Evolutionary conservation across 1,140 invertebrate genomes (phyloP), one percentile per base, ranked within the genome.

Genomic region (Zaprionus nigranus): DNA sequence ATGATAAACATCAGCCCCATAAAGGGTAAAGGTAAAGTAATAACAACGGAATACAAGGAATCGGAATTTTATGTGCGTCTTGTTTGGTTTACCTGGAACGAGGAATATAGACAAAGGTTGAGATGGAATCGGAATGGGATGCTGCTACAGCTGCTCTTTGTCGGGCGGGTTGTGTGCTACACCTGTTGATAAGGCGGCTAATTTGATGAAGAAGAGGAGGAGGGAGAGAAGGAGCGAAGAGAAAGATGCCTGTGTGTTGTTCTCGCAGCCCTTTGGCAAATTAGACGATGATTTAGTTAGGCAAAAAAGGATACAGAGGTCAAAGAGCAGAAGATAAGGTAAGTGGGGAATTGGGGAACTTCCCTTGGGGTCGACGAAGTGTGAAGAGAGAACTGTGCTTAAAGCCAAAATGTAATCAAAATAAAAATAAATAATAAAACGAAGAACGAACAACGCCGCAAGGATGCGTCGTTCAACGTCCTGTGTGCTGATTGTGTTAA

Each of bases 361-460:
- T 61, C 13, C 38, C 60, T 73, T 59, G 51, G 51, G 62, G 57
- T 58, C 76, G 67, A 84, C 80, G 81, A 83, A 83, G 81, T 84
- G 81, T 84, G 81, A 83, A 83, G n/a, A 46, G 60, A 64, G 56
- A 81, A 73, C 60, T 80, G 71, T 69, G 77, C 81, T 64, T 15
- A 17, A 56, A 71, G 81, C 61, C 73, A 46, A 69, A 83, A 84
- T 70, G 81, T 85, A 84, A 84, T 84, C 82, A 84, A 81, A 85
- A 85, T 81, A 77, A 85, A 84, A 81, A 69, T 85, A 85, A 84
- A 84, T 85, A 84, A 84, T 85, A 84, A 84, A 77, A 85, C 49
- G 79, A 73, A 34, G 30, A 34, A 34, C 30, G 30, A 73, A 65
- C 40, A 46, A 9, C n/a, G 64, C 61, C 63, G 64, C n/a, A 51